Percentiles rank a stretch among this genome's conserved stretches.
phyloP scores from a whole-genome alignment of 64 coral and sea anemone genomes.

The Catalaphyllia jardinei region DNA sequence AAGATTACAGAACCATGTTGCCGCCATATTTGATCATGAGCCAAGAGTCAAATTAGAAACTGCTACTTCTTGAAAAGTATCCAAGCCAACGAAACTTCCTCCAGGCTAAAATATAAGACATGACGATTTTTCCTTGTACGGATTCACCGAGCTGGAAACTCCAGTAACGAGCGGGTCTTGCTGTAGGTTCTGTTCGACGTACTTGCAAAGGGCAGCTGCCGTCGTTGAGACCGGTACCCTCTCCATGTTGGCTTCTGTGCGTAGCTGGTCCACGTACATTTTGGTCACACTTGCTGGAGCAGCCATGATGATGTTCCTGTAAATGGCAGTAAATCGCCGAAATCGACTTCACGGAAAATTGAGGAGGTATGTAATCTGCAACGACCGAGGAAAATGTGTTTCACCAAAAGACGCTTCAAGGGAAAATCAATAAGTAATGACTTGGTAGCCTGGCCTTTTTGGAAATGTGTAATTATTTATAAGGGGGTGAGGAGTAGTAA shows the following conservation, averaged over 20 bases:
- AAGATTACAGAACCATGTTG: too few relatives aligned
- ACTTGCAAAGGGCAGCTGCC: slow-evolving; percentile 12
- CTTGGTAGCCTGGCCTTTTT: slow-evolving; percentile 17
- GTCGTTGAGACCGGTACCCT: slow-evolving; percentile 24
- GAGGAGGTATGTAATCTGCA: not conserved
- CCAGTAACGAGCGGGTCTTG: slow-evolving; percentile 37
- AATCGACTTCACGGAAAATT: not conserved
- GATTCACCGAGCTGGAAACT: slow-evolving; percentile 29
- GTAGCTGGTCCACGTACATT: slow-evolving; percentile 41
- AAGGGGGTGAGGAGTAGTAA: not conserved
- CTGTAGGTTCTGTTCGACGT: slow-evolving; percentile 13
- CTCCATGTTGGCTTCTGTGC: slow-evolving; percentile 9
- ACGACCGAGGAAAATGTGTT: not conserved
- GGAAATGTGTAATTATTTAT: not conserved
- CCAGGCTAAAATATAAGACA: slow-evolving; percentile 38
- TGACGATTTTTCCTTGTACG: slow-evolving; percentile 40
- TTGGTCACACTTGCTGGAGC: slow-evolving; percentile 32
- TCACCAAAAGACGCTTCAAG: not conserved
- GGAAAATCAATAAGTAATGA: not conserved
- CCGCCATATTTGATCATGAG: too few relatives aligned
- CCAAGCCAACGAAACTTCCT: not conserved
- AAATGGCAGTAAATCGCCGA: not conserved
- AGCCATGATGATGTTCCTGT: slow-evolving; percentile 11
- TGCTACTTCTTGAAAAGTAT: not conserved
- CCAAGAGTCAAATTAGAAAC: not conserved